These are phyloP conservation scores for Temnopleurus reevesii DNA, from an alignment of 53 echinoderm and acorn worm species.

Conservation along the genomic window DNA sequence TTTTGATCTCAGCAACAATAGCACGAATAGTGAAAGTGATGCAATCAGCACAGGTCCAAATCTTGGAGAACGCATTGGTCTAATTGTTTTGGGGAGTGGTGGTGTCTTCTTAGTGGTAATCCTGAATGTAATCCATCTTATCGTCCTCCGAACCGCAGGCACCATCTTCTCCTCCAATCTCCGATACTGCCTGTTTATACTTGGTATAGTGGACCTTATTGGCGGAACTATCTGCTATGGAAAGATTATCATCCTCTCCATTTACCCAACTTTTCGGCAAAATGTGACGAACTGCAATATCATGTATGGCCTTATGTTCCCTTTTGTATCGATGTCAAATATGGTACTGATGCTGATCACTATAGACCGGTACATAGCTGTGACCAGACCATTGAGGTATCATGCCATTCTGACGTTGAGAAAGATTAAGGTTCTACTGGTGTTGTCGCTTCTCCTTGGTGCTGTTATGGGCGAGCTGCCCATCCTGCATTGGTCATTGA, in stretches of 20 bases:
- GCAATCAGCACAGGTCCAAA: not conserved
- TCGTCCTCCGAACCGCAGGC: not conserved
- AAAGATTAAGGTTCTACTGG: not conserved
- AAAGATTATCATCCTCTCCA: not conserved
- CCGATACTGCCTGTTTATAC: not conserved
- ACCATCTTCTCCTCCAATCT: not conserved
- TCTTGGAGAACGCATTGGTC: no score
- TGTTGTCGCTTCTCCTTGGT: not conserved
- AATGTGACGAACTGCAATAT: not conserved
- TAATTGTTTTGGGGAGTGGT: not conserved
- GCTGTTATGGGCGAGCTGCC: not conserved
- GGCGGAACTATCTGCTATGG: not conserved
- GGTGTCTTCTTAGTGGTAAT: not conserved
- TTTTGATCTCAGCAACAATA: not conserved
- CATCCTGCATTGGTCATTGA: not conserved
- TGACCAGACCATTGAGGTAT: constrained; percentile 5
- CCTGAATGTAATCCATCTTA: not conserved
- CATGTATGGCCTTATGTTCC: not conserved
- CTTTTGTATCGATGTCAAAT: not conserved
- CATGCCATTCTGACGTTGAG: not conserved
- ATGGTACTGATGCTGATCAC: constrained; percentile 8
- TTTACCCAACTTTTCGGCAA: not conserved
- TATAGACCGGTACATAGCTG: not conserved
- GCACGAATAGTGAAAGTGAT: not conserved
- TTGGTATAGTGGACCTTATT: not conserved